Base-by-base conservation (phyloP, 2,113 vertebrate species). In the Lepus americanus region DNA sequence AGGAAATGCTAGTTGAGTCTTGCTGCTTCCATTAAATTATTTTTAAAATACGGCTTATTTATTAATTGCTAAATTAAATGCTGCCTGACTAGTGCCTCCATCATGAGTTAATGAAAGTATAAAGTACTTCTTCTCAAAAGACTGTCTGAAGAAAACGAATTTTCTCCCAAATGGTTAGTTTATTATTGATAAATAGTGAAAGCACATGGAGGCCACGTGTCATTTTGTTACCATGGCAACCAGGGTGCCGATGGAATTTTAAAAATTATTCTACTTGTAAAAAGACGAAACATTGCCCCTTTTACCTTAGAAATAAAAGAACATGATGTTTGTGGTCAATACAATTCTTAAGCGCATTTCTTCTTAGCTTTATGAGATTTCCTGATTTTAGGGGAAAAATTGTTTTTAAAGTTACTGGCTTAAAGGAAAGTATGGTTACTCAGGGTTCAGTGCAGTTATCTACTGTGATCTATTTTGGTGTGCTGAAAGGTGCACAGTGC, bases 171-270 rank as follows among this genome's bases (percentile, higher is more conserved):
- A 94, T 79, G 91, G 77, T 95, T 96, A 96, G 89, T 16, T 85
- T 96, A 96, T 96, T 94, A 95, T 85, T 96, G 96, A 96, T 77
- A 89, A 78, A 97, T 53, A 94, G 69, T 86, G 81, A 96, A 97
- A 98, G 87, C 69, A 86, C 27, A 86, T 89, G 92, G 89, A 98
- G 95, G n/a, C 20, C 85, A 95, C 87, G 94, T 97, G 92, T 90
- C 33, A 87, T 95, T 97, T 97, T 96, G 96, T 97, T 96, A 82
- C 98, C 81, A 97, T 92, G 77, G 97, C 77, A 98, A 97, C 23
- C 25, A 76, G 55, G 51, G 80, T 95, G 74, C 59, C 69, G 90
- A 72, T 49, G 82, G 53, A 94, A 67, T 81, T 64, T 49, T 64
- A 59, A 53, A 66, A 29, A 59, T 83, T 92, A 73, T 94, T 94